These are phyloP conservation scores for Rhineura floridana DNA, from an alignment of 2,113 vertebrate species.

Conservation along the genomic window DNA sequence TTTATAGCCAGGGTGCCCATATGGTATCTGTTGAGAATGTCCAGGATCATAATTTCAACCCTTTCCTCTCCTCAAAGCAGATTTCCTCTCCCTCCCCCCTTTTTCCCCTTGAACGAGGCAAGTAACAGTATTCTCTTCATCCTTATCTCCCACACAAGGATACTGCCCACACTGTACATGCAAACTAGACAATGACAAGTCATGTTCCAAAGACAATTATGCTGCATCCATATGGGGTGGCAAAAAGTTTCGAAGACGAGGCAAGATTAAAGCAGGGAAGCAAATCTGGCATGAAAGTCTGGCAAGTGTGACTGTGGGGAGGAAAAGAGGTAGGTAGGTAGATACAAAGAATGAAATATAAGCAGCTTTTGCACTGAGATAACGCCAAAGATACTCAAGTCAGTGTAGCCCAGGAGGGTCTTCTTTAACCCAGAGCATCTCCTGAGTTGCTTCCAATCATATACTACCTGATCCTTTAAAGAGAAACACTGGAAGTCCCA, in stretches of 20 bases:
- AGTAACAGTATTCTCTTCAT: constrained; percentile 3
- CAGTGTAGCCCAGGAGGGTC: not conserved
- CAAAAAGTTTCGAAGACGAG: not conserved
- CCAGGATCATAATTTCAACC: not conserved
- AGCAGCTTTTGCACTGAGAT: not conserved
- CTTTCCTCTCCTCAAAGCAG: constrained; percentile 9
- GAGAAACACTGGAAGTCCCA: no score
- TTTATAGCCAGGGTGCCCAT: not conserved
- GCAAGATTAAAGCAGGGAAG: not conserved
- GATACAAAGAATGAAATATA: not conserved
- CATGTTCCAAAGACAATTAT: constrained; percentile 8
- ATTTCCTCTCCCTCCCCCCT: accelerated
- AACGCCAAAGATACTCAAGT: not conserved
- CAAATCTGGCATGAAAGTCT: not conserved
- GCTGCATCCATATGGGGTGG: constrained; percentile 1
- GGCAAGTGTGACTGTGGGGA: not conserved
- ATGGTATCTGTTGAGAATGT: not conserved
- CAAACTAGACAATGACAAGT: constrained; percentile 11
- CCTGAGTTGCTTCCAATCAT: not conserved
- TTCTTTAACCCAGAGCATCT: no score
- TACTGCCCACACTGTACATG: constrained; percentile 21
- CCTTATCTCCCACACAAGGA: not conserved
- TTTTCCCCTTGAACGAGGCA: not conserved
- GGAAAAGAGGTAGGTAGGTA: not conserved
- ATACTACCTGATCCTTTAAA: not conserved